Percentiles rank a stretch among this genome's conserved stretches.
Conservation (phyloP, 2,888 invertebrate genomes). For the Hermaeophaga mercurialis region DNA sequence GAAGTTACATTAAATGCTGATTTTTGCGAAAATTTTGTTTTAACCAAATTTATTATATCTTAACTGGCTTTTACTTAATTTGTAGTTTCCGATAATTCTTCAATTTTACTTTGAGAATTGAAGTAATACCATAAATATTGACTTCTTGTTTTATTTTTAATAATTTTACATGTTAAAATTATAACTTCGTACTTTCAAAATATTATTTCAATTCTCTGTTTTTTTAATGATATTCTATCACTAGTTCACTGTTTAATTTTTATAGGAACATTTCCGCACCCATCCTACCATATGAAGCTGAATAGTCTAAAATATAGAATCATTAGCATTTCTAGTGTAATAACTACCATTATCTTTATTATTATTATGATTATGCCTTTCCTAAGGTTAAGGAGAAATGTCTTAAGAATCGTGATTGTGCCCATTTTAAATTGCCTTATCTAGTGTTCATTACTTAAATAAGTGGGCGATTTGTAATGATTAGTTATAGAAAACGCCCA, state of each 20-base stretch:
- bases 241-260: conserved; percentile 42
- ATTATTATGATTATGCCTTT: conserved; percentile 41
- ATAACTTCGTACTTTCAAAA: too few species aligned
- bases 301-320: conserved; percentile 46
- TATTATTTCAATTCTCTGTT: too few species aligned
- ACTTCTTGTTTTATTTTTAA: too few species aligned
- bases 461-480: too few species aligned
- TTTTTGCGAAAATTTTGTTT: too few species aligned
- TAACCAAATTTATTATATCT: too few species aligned
- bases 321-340: conserved; percentile 41
- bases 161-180: too few species aligned
- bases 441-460: neutral
- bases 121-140: too few species aligned
- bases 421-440: conserved; percentile 33
- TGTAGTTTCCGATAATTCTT: neutral
- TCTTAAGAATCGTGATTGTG: conserved; percentile 17
- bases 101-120: too few species aligned
- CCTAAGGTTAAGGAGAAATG: conserved; percentile 11
- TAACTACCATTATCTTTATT: conserved; percentile 36
- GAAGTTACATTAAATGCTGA: too few species aligned
- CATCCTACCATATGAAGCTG: conserved; percentile 58
- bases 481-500: too few species aligned
- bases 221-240: neutral
- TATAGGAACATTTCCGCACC: conserved; percentile 57
- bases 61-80: neutral